Conservation (phyloP, 1,140 invertebrate genomes). For the Bombyx mandarina region DNA sequence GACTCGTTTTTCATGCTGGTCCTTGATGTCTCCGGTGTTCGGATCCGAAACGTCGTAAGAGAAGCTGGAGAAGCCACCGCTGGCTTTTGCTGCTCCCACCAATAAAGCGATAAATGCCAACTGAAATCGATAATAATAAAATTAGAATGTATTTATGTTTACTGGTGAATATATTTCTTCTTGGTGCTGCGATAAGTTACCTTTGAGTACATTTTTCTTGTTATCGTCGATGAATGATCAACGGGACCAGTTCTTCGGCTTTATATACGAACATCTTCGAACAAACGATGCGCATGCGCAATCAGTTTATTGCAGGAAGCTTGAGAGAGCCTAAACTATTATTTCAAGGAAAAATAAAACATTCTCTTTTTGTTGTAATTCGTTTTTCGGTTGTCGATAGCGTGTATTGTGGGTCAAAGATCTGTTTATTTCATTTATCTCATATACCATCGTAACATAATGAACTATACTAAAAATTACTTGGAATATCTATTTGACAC, state of each 20-base stretch:
- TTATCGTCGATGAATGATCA: conserved; percentile 18
- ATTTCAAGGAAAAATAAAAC: too few relatives aligned
- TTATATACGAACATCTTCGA: conserved; percentile 14
- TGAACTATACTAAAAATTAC: too few relatives aligned
- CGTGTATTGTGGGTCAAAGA: too few relatives aligned
- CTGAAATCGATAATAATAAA: conserved; percentile 9
- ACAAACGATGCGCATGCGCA: conserved; percentile 4
- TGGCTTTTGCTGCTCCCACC: conserved; percentile 25
- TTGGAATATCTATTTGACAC: too few relatives aligned
- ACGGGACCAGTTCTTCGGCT: conserved; percentile 1
- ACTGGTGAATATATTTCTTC: too few relatives aligned
- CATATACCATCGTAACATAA: too few relatives aligned
- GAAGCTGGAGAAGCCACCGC: conserved; percentile 37
- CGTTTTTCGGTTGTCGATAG: too few relatives aligned
- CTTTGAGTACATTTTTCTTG: conserved; percentile 24
- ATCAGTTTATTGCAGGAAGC: conserved; percentile 8
- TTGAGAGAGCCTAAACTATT: too few relatives aligned
- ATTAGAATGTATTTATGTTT: too few relatives aligned
- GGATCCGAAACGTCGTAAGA: conserved; percentile 63
- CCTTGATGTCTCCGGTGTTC: conserved; percentile 67
- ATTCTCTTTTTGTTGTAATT: too few relatives aligned
- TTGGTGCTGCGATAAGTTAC: conserved; percentile 2
- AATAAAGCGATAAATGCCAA: conserved; percentile 25
- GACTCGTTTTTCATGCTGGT: conserved; percentile 62
- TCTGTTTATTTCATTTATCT: too few relatives aligned